Evolutionary conservation across 1,140 invertebrate genomes (phyloP).

Genomic region (Plectus sambesii): DNA sequence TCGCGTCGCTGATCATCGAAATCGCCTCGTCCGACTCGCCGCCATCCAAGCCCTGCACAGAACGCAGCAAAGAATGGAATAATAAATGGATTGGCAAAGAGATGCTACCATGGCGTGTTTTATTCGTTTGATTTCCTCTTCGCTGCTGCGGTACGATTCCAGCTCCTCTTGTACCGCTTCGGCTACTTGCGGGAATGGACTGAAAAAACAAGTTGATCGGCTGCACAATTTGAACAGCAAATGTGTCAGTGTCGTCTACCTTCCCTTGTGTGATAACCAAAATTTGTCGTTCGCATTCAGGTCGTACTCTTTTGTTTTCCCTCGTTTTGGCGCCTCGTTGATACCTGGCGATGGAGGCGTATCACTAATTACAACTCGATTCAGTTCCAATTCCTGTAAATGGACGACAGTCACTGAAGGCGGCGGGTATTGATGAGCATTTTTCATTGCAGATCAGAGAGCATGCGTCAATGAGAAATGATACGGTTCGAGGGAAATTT

Average conservation of each 20-base stretch:
- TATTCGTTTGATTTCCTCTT: constrained; percentile 88
- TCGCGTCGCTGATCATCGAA: constrained; percentile 77
- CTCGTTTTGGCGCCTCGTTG: too few species aligned
- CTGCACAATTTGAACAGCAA: constrained; percentile 29
- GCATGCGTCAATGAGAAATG: too few species aligned
- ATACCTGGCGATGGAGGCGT: too few species aligned
- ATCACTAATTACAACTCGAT: constrained; percentile 71
- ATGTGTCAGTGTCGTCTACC: constrained; percentile 32
- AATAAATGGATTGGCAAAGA: constrained; percentile 11
- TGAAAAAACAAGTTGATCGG: too few species aligned
- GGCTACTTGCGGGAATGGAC: constrained; percentile 89
- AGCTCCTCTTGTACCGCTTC: constrained; percentile 96
- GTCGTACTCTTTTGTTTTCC: constrained; percentile 70
- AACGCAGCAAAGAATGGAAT: constrained; percentile 11
- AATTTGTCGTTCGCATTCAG: constrained; percentile 75
- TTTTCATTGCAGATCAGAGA: too few species aligned
- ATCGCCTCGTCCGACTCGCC: constrained; percentile 52
- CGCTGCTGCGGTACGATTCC: constrained; percentile 80
- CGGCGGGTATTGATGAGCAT: too few species aligned
- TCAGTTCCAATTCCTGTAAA: constrained; percentile 66
- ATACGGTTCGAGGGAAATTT: too few species aligned
- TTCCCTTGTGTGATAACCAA: constrained; percentile 80
- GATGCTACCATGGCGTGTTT: constrained; percentile 71
- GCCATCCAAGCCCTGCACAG: constrained; percentile 49
- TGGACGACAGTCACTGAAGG: too few species aligned